Evolutionary conservation across 35 echinoderm and acorn worm genomes (phyloP), one percentile per base, ranked within the genome.

Genomic region (Hemicentrotus pulcherrimus): DNA sequence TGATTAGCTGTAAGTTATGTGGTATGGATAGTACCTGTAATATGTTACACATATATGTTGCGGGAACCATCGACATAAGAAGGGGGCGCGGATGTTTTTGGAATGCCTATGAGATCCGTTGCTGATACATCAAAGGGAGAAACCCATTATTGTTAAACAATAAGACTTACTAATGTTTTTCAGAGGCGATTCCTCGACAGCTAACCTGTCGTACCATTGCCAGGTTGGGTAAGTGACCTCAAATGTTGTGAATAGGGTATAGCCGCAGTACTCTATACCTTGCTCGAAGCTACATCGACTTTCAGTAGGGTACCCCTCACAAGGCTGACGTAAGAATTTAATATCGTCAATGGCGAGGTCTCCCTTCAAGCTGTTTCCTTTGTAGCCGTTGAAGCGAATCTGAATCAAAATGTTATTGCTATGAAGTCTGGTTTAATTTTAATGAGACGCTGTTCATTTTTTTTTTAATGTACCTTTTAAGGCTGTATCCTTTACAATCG

Each of bases 281-380:
- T 61, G 85, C 45, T 97, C 96, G 65, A 96, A 97, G 47, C 46
- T 32, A 32, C 94, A 94, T 47, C 47, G 70, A 55, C 94, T 46
- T 31, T 94, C 94, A 12, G 46, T 95, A 11, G 95, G 59, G 33
- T 94, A 96, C 24, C 96, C 96, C 4, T 94, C 94, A 86, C 98
- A 99, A 4, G 98, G 98, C 32, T 95, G 85, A 60, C 94, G 95
- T 1, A 96, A 13, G 31, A 97, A 92, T 48, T n/a, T 88, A 18
- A 99, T 99, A 88, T 99, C 98, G 92, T 99, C 98, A 24, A 99
- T 91, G 47, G 98, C 98, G 46, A 99, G 96, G 88, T 99, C 98
- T 16, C 97, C 97, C 24, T 78, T 48, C 8, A 91, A 71, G 4
- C 96, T 85, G 9, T 28, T 41, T 32, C 98, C 97, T 24, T 97